These are phyloP conservation scores for Lepilemur septentrionalis DNA, from an alignment of 2,797 vertebrate genomes.

Conservation along the genomic window DNA sequence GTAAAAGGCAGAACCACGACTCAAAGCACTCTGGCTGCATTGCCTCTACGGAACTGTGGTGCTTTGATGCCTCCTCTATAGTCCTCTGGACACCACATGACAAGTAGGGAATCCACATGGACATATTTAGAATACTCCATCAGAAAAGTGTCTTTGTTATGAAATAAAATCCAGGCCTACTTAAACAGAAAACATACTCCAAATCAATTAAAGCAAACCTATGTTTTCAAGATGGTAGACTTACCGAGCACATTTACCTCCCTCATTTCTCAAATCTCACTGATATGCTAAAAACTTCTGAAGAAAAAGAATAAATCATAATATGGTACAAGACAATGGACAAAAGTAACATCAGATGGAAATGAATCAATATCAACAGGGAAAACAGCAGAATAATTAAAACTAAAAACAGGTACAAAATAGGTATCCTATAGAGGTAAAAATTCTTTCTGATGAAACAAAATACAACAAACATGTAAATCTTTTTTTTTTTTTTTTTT, in stretches of 20 bases:
- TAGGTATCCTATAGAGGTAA: neutral
- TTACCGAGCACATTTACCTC: neutral
- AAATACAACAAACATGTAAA: neutral
- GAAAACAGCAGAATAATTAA: neutral
- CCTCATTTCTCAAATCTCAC: neutral
- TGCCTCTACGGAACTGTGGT: rapidly evolving
- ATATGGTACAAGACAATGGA: neutral
- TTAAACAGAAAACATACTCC: conserved; percentile 45
- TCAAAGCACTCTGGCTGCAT: neutral
- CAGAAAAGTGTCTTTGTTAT: conserved; percentile 10
- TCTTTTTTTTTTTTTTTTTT: neutral
- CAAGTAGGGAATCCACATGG: neutral
- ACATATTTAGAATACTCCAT: neutral
- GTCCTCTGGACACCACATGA: neutral
- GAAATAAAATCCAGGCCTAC: conserved; percentile 48
- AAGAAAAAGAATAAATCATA: neutral
- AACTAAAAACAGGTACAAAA: neutral
- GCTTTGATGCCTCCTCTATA: neutral
- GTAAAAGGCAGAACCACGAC: neutral
- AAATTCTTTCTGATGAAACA: neutral
- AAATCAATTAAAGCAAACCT: conserved; percentile 32
- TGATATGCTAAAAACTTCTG: neutral
- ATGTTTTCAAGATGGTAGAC: neutral
- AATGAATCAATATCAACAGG: neutral
- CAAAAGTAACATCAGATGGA: neutral